Evolutionary conservation across 2,797 vertebrate genomes (phyloP), one percentile per base, ranked within the genome.

Genomic region (Ambastaia sidthimunki): DNA sequence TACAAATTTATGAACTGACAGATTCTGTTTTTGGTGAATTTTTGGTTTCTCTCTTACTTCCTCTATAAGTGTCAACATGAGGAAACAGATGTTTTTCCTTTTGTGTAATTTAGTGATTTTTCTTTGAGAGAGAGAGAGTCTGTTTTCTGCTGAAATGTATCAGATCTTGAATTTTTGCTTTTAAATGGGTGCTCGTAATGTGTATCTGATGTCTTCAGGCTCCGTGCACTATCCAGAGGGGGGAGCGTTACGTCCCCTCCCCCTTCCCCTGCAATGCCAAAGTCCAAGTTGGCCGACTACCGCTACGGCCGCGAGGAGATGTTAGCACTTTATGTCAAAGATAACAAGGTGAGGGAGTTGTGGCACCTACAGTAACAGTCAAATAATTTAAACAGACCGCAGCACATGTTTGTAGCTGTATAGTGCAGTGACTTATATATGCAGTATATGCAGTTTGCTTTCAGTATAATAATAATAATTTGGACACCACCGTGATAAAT

Each of bases 301-400:
- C 96, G 96, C 89, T 97, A 97, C 18, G 96, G 96, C 89, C 93
- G 96, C 86, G 96, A 97, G 91, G 96, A 97, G 93, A 97, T 97
- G 96, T 93, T 97, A 94, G 96, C 96, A 93, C 96, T 97, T 95
- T 97, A 97, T 86, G 83, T 97, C 91, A 97, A 96, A 93, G 96
- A 97, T 91, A 94, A 96, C 91, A 96, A 96, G 95, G 96, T 97
- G 44, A 81, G 86, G 3, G 34, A 48, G 34, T 23, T 3, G 3
- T 1, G 28, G 13, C 10, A 59, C 13, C 25, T 70, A 67, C 18
- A 50, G 6, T 28, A 48, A 59, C 48, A 62, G 13, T 37, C 7
- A 34, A 19, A 19, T 70, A 7, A 13, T 18, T 66, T 12, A 54
- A 34, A 16, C 59, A 31, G 31, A 0, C 6, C 6, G 2, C 19